Evolutionary conservation across 2,113 vertebrate genomes (phyloP), one percentile per base, ranked within the genome.

Genomic region (Oriolus oriolus): DNA sequence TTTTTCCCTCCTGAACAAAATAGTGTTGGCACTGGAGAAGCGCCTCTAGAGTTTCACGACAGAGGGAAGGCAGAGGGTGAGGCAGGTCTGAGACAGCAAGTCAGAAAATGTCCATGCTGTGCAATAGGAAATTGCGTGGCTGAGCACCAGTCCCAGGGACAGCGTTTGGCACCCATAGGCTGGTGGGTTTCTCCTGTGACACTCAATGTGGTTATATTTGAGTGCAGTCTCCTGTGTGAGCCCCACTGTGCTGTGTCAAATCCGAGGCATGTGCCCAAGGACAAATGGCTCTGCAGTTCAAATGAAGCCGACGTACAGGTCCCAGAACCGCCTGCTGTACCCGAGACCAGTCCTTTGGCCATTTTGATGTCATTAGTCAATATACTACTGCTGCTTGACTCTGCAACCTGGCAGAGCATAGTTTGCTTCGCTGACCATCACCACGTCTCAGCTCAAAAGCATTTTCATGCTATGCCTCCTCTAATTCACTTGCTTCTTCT

Each of bases 171-270:
- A 7, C 76, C 39, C 63, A 2, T 3, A 53, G 87, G 53, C 87
- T 82, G 44, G 12, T 75, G 61, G 14, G 17, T 45, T 88, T 61
- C 35, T 90, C 35, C 56, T 4, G 7, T 65, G 79, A 39, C 50
- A 42, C 4, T 4, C n/a, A 27, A 8, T 0, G 3, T 1, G 4
- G n/a, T 53, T 35, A 10, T 41, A 24, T 28, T 27, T 10, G 11
- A 64, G 59, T 49, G 31, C n/a, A 47, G 49, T 10, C 60, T 78
- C 42, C 44, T 42, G 20, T 56, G 50, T 35, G 77, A 88, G 47
- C 31, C 44, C 28, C 10, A 0, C 39, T 24, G 45, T 6, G 9
- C 44, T 49, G 3, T 45, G 20, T 6, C 10, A 5, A 77, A 88
- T 42, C 50, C 71, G 77, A 86, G 75, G 52, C 2, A 0, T 18